Evolutionary conservation across 2,113 vertebrate species (phyloP).

Genomic region (Etia nguti): DNA sequence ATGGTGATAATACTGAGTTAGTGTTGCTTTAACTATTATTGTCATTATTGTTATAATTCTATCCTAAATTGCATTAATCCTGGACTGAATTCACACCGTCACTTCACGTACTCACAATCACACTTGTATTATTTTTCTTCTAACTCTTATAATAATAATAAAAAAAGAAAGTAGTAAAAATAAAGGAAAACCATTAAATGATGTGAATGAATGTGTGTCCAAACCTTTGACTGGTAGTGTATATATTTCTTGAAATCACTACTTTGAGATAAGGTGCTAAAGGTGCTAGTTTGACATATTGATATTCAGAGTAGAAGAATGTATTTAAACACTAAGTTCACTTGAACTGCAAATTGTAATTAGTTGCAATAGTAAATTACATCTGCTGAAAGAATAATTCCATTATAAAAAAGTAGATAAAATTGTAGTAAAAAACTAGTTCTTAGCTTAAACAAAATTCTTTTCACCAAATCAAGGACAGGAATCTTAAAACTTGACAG

Average conservation of each 20-base stretch:
- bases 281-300: not conserved
- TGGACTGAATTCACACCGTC: not conserved
- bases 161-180: not conserved
- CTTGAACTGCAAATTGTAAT: not conserved
- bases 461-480: not conserved
- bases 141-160: not conserved
- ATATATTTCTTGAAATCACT: not conserved
- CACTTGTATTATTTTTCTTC: not conserved
- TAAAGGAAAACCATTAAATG: not conserved
- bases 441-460: not conserved
- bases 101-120: not conserved
- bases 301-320: not conserved
- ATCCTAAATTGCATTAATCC: not conserved
- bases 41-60: not conserved
- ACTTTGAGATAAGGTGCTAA: not conserved
- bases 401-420: accelerated
- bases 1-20: not conserved
- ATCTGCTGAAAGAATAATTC: not conserved
- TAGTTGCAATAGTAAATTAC: not conserved
- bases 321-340: not conserved
- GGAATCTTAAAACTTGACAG: not conserved
- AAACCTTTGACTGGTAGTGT: not conserved
- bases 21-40: not conserved
- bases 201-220: not conserved
- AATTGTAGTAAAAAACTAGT: not conserved